Percentiles rank a stretch among this genome's conserved stretches.
phyloP scores from a whole-genome alignment of 2,888 invertebrate genomes.

The Platycnemis pennipes region DNA sequence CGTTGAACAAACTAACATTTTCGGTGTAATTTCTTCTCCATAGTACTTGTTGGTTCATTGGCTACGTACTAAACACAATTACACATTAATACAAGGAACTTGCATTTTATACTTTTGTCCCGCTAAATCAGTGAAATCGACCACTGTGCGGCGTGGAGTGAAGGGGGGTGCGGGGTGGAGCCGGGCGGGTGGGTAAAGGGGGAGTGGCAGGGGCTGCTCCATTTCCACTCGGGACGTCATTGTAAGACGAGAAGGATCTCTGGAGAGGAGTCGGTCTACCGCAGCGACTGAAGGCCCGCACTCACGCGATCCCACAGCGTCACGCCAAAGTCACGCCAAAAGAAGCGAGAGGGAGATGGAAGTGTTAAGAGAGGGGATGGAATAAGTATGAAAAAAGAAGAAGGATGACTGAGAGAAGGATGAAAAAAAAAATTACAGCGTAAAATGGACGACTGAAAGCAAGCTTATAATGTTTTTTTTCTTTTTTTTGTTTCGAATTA shows the following conservation, averaged over 20 bases:
- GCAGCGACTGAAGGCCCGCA: conserved; percentile 36
- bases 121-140: no score
- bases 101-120: no score
- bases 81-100: no score
- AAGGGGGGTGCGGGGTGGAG: background rate
- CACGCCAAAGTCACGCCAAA: conserved; percentile 38
- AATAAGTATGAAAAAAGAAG: background rate
- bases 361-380: background rate
- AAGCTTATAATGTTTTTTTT: background rate
- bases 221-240: conserved; percentile 55
- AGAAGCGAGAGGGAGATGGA: background rate
- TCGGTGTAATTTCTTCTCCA: no score
- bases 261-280: conserved; percentile 45
- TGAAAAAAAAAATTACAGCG: background rate
- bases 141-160: no score
- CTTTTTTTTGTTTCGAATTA: background rate
- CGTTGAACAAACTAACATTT: no score
- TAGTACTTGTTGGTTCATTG: no score
- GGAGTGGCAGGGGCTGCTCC: background rate
- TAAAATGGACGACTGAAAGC: background rate
- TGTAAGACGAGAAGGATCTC: conserved; percentile 47
- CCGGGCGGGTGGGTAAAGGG: background rate
- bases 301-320: conserved; percentile 46
- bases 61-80: no score
- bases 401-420: background rate